These are phyloP conservation scores for Thereva unica DNA, from an alignment of 2,888 invertebrate genomes.

Conservation along the genomic window DNA sequence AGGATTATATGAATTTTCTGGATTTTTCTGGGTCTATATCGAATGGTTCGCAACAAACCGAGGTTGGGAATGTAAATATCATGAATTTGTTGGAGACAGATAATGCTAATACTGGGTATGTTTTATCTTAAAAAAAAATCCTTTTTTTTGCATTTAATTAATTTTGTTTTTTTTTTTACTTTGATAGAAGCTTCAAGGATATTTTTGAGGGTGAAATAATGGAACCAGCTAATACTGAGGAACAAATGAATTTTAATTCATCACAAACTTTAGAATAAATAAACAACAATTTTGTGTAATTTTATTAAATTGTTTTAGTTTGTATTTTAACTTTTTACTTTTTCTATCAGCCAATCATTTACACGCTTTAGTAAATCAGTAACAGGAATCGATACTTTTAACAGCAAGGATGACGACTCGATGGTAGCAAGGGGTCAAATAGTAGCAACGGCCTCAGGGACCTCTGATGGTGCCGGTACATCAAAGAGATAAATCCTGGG, in stretches of 20 bases:
- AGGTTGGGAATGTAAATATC: slow-evolving; percentile 7
- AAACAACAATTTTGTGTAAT: not conserved
- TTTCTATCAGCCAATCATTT: too few relatives aligned
- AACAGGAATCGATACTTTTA: too few relatives aligned
- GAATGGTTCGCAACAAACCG: slow-evolving; percentile 8
- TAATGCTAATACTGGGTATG: slow-evolving; percentile 7
- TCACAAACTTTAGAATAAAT: not conserved
- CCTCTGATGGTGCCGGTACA: too few relatives aligned
- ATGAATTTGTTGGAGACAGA: slow-evolving; percentile 26
- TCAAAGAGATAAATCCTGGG: too few relatives aligned
- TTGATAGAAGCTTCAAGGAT: slow-evolving; percentile 23
- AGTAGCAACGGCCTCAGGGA: too few relatives aligned
- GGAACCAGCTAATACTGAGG: slow-evolving; percentile 27
- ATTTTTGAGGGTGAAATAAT: slow-evolving; percentile 35
- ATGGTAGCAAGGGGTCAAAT: too few relatives aligned
- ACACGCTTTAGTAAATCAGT: too few relatives aligned
- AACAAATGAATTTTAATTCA: slow-evolving; percentile 22
- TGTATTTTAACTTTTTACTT: too few relatives aligned
- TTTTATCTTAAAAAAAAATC: not conserved
- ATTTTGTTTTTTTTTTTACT: too few relatives aligned
- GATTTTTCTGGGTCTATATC: slow-evolving; percentile 48
- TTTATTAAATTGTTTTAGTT: not conserved
- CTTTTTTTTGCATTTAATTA: not conserved
- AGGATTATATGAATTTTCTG: slow-evolving; percentile 53
- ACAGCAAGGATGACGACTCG: too few relatives aligned